Base-by-base conservation (phyloP, 2,113 vertebrate genomes). In the Caranx melampygus region DNA sequence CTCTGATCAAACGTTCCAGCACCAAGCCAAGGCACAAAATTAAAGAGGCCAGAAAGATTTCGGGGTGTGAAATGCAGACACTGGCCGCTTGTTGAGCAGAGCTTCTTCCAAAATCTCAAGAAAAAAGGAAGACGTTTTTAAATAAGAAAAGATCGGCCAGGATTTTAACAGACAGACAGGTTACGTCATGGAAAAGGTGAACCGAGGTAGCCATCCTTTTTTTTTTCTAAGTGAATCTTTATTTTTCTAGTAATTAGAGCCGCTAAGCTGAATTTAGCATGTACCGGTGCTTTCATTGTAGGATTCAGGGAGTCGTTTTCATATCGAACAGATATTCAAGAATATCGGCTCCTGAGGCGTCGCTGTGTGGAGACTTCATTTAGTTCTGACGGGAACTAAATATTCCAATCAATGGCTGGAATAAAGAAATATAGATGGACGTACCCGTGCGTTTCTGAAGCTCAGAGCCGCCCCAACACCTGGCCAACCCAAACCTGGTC, bases 41-140 rank as follows among this genome's bases (percentile, higher is more conserved):
- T 75, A 82, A 83, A 81, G 84, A 85, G 80, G 75, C 84, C 85
- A 86, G 82, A 76, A 71, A 59, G 72, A 88, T 78, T 82, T 70
- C 18, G 8, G 87, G 77, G 79, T 85, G 85, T 85, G 84, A 87
- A 85, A 71, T 20, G 58, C 68, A 79, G 85, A 88, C 72, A 82
- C 52, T 34, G 71, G 72, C 60, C 42, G 33, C 52, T 47, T 55
- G 69, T 18, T 57, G 11, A 66, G 64, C 26, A n/a, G 6, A 10
- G 26, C 51, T 16, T 72, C 37, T 37, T 82, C 72, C 69, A 84
- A 58, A 66, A n/a, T 12, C 5, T 51, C 13, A 61, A 42, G 10
- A 45, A 64, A 81, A 75, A 62, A 62, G 37, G 69, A 85, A 62
- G 80, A 81, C 3, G 16, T 78, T 74, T 60, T 49, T 11, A 72